Evolutionary conservation across 1,140 invertebrate species (phyloP), one percentile per base, ranked within the genome.

Genomic region (Ooceraea biroi): DNA sequence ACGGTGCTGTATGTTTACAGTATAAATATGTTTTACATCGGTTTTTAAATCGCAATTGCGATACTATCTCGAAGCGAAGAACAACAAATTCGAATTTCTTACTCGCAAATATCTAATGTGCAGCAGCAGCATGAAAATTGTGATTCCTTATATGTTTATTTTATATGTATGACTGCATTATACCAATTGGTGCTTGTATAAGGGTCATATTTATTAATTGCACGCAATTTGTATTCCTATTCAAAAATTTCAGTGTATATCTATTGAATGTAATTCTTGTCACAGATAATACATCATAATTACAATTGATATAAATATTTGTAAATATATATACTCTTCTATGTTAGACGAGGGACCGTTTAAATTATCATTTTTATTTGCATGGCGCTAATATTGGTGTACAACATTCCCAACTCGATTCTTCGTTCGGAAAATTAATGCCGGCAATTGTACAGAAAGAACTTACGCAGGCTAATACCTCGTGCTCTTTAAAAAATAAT

Each of bases 401-500:
- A 52, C 50, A 55, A 78, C n/a, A 60, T 46, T 73, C 30, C 36
- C n/a, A 44, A 65, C 36, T 78, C 85, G 55, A 78, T 78, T 66
- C 12, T 74, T 65, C 12, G 76, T 80, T 72, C 66, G 27, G 50
- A 60, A 85, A 85, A 57, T 68, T 22, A 3, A 41, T 19, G 72
- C 27, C 25, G 52, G 25, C 30, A 52, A 76, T 66, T 60, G 74
- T 84, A 46, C 73, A 57, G 52, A 74, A 65, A 72, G 44, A 73
- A 83, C 27, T 68, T 83, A 72, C 60, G 11, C 77, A 78, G 27
- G 58, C 82, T 85, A 12, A 85, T 83, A 89, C 82, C 93, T 94
- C 92, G 94, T 94, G 94, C 94, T 94, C 94, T 94, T 94, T 92
- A 92, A 93, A 94, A 94, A 94, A 92, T 94, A 89, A 93, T 80